These are phyloP conservation scores for Orchesella flavescens DNA, from an alignment of 2,888 invertebrate genomes.

Conservation along the genomic window DNA sequence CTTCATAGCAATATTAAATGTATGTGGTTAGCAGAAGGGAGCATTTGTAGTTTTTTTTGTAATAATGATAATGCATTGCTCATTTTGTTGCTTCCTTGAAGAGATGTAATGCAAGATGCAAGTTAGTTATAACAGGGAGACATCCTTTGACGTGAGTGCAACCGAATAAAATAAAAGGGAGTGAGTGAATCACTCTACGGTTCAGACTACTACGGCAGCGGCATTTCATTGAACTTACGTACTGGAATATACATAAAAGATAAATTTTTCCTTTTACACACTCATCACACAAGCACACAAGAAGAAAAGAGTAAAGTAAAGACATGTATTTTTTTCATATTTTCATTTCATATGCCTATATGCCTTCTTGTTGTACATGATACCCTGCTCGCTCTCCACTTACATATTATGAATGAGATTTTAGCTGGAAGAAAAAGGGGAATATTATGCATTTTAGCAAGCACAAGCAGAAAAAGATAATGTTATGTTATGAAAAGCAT, in stretches of 20 bases:
- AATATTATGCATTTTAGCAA: slow-evolving; percentile 33
- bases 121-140: not conserved
- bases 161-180: slow-evolving; percentile 39
- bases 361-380: no score
- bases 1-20: no score
- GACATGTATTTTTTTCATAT: not conserved
- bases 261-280: slow-evolving; percentile 24
- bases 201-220: not conserved
- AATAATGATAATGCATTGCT: slow-evolving; percentile 60
- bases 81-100: slow-evolving; percentile 44
- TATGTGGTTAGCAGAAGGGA: slow-evolving; percentile 16
- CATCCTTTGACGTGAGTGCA: slow-evolving; percentile 49
- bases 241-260: slow-evolving; percentile 5
- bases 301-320: not conserved
- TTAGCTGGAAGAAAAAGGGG: slow-evolving; percentile 27
- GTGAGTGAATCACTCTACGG: slow-evolving; percentile 17
- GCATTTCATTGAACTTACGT: slow-evolving; percentile 7
- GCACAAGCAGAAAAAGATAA: not conserved
- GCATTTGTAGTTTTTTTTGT: slow-evolving; percentile 35
- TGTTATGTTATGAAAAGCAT: not conserved
- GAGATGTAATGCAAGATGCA: slow-evolving; percentile 46
- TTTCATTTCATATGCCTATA: slow-evolving; percentile 9
- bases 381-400: no score
- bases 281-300: slow-evolving; percentile 27
- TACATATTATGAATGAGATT: slow-evolving; percentile 44